Evolutionary conservation across 2,888 invertebrate species (phyloP).

Genomic region (Rhorus exstirpatorius): DNA sequence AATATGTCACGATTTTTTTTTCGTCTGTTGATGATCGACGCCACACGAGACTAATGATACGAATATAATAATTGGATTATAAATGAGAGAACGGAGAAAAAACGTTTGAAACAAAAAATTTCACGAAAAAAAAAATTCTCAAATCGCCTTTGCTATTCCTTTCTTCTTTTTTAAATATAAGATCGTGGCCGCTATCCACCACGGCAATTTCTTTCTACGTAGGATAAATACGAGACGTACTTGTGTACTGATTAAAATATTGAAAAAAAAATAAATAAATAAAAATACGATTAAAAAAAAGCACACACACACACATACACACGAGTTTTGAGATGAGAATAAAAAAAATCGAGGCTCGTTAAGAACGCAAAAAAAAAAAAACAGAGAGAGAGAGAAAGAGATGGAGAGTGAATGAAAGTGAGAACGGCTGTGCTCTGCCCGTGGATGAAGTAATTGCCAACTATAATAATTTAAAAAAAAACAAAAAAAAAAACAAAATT

Average conservation of each 20-base stretch:
- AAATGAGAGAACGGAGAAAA: not conserved
- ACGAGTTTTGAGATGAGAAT: conserved; percentile 55
- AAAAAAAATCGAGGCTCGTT: conserved; percentile 46
- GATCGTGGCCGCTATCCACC: conserved; percentile 54
- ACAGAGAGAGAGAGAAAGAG: conserved; percentile 10
- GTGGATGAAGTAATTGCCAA: conserved; percentile 74
- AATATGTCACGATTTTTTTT: conserved; percentile 32
- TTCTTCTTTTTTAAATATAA: conserved; percentile 38
- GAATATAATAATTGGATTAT: conserved; percentile 11
- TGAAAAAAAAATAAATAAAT: conserved; percentile 45
- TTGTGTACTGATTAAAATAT: conserved; percentile 38
- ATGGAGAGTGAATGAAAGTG: conserved; percentile 31
- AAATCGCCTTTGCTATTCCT: conserved; percentile 30
- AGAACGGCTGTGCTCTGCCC: conserved; percentile 70
- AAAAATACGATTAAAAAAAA: conserved; percentile 29
- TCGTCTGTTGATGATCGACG: conserved; percentile 55
- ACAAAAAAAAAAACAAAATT: conserved; percentile 19
- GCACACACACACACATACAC: conserved; percentile 60
- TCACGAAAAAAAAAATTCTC: not conserved
- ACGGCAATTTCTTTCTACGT: conserved; percentile 64
- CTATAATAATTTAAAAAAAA: conserved; percentile 72
- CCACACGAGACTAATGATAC: conserved; percentile 53
- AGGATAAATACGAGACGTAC: conserved; percentile 59
- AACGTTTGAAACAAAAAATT: not conserved
- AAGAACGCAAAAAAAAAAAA: conserved; percentile 26